These are phyloP conservation scores for Calephelis perditalis DNA, from an alignment of 2,888 invertebrate species.

Conservation along the genomic window DNA sequence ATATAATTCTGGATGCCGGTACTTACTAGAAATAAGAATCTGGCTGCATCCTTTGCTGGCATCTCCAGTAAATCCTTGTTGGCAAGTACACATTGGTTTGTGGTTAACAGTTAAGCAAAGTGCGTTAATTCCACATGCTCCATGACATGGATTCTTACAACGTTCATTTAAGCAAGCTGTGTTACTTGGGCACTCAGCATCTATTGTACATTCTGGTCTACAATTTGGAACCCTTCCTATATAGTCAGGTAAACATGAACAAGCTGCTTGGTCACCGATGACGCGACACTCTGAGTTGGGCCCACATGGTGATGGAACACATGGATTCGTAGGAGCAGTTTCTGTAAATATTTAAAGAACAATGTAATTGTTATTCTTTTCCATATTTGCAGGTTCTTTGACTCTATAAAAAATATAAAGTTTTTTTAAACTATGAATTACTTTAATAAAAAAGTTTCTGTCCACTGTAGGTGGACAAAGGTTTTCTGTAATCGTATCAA, in stretches of 20 bases:
- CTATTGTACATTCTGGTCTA: slow-evolving; percentile 88
- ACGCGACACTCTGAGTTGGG: slow-evolving; percentile 89
- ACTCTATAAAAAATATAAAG: no score
- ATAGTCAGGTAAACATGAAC: slow-evolving; percentile 88
- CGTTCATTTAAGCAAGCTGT: slow-evolving; percentile 89
- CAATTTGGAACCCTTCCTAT: slow-evolving; percentile 92
- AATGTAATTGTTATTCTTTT: no score
- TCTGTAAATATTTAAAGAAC: slow-evolving; percentile 29
- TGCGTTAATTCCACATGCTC: slow-evolving; percentile 87
- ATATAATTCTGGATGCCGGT: no score
- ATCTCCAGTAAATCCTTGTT: slow-evolving; percentile 90
- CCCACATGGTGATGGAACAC: slow-evolving; percentile 89
- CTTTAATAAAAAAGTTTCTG: no score
- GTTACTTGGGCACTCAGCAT: slow-evolving; percentile 89
- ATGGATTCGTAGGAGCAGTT: slow-evolving; percentile 78
- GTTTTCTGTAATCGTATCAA: no score
- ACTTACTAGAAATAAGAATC: slow-evolving; percentile 67
- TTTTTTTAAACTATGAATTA: no score
- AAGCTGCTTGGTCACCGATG: slow-evolving; percentile 89
- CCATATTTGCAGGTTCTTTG: no score
- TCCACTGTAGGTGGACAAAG: no score
- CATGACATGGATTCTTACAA: slow-evolving; percentile 90
- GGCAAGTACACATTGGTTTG: slow-evolving; percentile 87
- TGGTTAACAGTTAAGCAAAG: slow-evolving; percentile 92
- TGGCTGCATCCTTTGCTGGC: slow-evolving; percentile 82